These are phyloP conservation scores for Oryzias woworae DNA, from an alignment of 2,113 vertebrate species.

Conservation along the genomic window DNA sequence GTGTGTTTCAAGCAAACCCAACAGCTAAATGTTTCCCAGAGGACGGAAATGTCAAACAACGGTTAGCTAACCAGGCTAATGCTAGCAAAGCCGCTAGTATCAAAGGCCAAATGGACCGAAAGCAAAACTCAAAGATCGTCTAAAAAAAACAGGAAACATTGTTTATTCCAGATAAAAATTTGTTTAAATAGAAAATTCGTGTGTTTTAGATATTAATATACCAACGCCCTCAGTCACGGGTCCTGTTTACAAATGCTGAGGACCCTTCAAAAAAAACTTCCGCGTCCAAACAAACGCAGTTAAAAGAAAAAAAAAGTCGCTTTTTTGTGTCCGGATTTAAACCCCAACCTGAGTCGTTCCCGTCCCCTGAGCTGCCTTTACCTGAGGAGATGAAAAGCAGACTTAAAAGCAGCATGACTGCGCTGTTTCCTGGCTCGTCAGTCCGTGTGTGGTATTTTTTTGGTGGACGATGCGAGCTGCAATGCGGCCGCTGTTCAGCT, in stretches of 20 bases:
- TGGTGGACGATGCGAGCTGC: not conserved
- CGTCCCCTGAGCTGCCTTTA: constrained; percentile 24
- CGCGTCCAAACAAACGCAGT: constrained; percentile 42
- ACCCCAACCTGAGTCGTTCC: no score
- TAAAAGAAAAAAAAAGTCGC: not conserved
- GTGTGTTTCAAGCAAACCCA: not conserved
- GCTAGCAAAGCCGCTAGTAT: not conserved
- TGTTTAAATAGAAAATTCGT: no score
- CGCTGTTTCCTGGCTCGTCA: constrained; percentile 12
- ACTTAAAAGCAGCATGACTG: constrained; percentile 70
- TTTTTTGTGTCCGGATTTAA: rapidly evolving
- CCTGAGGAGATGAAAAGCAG: constrained; percentile 76
- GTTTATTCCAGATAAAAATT: not conserved
- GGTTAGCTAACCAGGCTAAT: constrained; percentile 19
- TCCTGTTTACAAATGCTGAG: constrained; percentile 26
- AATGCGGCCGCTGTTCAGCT: constrained; percentile 31
- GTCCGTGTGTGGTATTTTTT: not conserved
- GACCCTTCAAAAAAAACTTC: constrained; percentile 29
- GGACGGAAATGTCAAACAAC: not conserved
- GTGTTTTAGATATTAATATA: no score
- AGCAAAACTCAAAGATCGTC: not conserved
- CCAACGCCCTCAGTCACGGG: not conserved
- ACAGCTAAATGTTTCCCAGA: not conserved
- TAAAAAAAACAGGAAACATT: not conserved
- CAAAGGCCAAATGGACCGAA: not conserved